These are phyloP conservation scores for Chrysochloris asiatica DNA, from an alignment of 2,113 vertebrate species.

Conservation along the genomic window DNA sequence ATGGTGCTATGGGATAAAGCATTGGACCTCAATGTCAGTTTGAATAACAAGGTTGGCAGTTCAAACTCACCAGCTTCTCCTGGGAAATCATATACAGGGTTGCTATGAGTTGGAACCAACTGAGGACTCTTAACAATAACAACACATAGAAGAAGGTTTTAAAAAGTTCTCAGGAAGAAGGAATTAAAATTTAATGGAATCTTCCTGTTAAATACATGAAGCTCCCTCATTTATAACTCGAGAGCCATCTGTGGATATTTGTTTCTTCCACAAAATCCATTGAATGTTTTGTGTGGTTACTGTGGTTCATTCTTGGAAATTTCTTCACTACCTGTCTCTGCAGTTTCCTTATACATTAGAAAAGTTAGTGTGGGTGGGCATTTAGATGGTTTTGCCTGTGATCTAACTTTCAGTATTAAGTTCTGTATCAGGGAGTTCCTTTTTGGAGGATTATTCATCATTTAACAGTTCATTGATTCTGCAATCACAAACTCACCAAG, in stretches of 20 bases:
- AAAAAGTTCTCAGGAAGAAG: too few species aligned
- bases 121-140: too few species aligned
- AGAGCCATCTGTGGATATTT: not conserved
- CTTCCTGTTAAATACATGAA: too few species aligned
- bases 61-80: too few species aligned
- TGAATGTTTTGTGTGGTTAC: not conserved
- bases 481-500: constrained; percentile 64
- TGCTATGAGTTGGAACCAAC: too few species aligned
- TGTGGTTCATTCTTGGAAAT: not conserved
- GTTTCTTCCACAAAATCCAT: not conserved
- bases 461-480: constrained; percentile 72
- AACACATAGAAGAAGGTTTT: too few species aligned
- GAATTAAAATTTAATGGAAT: too few species aligned
- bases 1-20: too few species aligned
- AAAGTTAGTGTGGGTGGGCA: not conserved
- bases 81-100: too few species aligned
- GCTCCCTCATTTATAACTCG: not conserved
- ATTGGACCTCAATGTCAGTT: too few species aligned
- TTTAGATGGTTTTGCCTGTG: constrained; percentile 17
- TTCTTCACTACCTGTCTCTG: constrained; percentile 1
- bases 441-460: constrained; percentile 60
- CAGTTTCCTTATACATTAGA: not conserved
- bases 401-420: constrained; percentile 60
- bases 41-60: too few species aligned
- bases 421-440: constrained; percentile 65